phyloP scores from a whole-genome alignment of 2,888 invertebrate species.

The Nomada lathburiana region DNA sequence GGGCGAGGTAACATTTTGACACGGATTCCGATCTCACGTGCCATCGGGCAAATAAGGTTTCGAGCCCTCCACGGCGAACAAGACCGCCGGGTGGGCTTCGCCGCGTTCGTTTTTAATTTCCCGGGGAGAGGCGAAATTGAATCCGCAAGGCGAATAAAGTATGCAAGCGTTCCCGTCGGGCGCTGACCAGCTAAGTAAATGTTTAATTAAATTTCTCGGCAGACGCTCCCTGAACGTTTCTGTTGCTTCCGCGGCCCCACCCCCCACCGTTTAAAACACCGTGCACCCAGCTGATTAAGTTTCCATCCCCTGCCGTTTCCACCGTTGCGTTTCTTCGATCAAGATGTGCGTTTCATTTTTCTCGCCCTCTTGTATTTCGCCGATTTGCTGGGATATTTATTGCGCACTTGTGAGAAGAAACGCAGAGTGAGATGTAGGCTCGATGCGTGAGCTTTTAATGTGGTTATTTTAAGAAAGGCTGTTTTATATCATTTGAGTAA shows the following conservation, averaged over 20 bases:
- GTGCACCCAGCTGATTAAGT: not conserved
- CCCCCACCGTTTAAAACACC: slow-evolving; percentile 1
- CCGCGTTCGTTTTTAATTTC: slow-evolving; percentile 50
- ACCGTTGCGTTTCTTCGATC: not conserved
- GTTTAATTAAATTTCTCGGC: slow-evolving; percentile 51
- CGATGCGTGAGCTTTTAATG: no score
- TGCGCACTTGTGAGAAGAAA: no score
- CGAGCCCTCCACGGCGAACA: slow-evolving; percentile 26
- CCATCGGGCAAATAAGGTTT: slow-evolving; percentile 42
- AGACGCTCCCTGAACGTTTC: slow-evolving; percentile 4
- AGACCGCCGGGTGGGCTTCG: slow-evolving; percentile 18
- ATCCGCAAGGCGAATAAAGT: slow-evolving; percentile 37
- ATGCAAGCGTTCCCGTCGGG: slow-evolving; percentile 22
- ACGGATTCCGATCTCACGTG: slow-evolving; percentile 9
- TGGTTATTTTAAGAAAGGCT: no score
- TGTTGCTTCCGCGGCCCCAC: not conserved
- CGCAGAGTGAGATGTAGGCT: no score
- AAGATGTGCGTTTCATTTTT: not conserved
- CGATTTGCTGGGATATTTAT: not conserved
- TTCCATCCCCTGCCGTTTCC: not conserved
- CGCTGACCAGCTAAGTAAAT: slow-evolving; percentile 33
- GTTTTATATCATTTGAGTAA: no score
- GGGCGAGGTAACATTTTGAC: slow-evolving; percentile 7
- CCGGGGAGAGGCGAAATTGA: slow-evolving; percentile 38
- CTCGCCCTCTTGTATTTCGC: not conserved